A percentile compares a stretch with the other conserved stretches of the same genome.
Evolutionary conservation across 1,140 invertebrate genomes (phyloP).

Genomic region (Aphaenogaster floridana): DNA sequence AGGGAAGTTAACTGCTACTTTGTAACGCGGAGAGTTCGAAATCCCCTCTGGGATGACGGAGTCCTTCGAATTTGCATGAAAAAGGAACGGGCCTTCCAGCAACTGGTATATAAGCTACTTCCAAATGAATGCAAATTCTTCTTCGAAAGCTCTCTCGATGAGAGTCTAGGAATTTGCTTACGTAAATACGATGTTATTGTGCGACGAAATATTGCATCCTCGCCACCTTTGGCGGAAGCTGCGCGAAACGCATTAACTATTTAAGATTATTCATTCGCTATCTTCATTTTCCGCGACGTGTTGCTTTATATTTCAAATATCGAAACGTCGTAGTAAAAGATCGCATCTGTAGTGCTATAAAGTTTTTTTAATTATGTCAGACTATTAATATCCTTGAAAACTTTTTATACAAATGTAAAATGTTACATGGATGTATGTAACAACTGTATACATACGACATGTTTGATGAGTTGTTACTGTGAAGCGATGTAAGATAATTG

Average conservation of each 20-base stretch:
- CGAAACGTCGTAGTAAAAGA: neutral
- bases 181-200: conserved; percentile 77
- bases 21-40: conserved; percentile 65
- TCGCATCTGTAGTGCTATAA: neutral
- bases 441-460: neutral
- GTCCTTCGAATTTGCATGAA: conserved; percentile 79
- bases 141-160: conserved; percentile 74
- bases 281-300: conserved; percentile 25
- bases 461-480: conserved; percentile 36
- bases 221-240: conserved; percentile 44
- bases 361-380: neutral
- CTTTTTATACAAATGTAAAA: conserved; percentile 16
- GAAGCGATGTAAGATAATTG: conserved; percentile 67
- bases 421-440: neutral
- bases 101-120: conserved; percentile 79
- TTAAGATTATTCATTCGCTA: conserved; percentile 68
- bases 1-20: conserved; percentile 70
- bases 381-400: neutral
- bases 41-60: conserved; percentile 59
- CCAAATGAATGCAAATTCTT: conserved; percentile 81
- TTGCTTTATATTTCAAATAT: neutral
- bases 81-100: conserved; percentile 75
- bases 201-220: conserved; percentile 72
- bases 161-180: conserved; percentile 77
- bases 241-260: conserved; percentile 61